Evolutionary conservation across 2,888 invertebrate genomes (phyloP), one percentile per base, ranked within the genome.

Genomic region (Pyralis farinalis): DNA sequence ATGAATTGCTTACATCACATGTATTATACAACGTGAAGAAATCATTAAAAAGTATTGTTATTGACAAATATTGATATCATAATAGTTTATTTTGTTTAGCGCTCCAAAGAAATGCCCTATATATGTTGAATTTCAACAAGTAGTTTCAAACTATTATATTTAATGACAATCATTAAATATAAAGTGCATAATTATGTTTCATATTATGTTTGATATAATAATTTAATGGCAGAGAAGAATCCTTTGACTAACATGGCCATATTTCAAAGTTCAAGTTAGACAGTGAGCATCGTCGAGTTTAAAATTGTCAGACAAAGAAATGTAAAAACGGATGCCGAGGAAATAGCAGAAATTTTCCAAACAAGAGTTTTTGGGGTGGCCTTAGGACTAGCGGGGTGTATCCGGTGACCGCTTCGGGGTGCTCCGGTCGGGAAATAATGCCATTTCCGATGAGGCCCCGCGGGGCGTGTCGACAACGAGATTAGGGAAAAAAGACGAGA

Each of bases 361-460:
- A 66, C 65, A 61, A 59, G 64, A 69, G 62, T 70, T 72, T n/a
- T 58, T 48, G 55, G 64, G 66, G 65, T 53, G 57, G 61, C 39
- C 39, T 32, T 33, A 34, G 25, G 32, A 33, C 39, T 39, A 39
- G 39, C 58, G 54, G 59, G 65, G 65, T 56, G 69, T 76, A 78
- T 83, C 79, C 81, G 78, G 74, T 79, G 76, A 77, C 79, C 79
- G 73, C 69, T 63, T 57, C 55, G 62, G 59, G 55, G 56, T 48
- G 59, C 61, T 51, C 49, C 61, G 58, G 48, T 60, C 58, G 72
- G 70, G 72, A 75, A 78, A 80, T 86, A 85, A 85, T 84, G 77
- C 78, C 64, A 84, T 85, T 85, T 82, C 83, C 84, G 81, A 81
- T 79, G 81, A 72, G 71, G 71, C 67, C 78, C 81, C 77, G 74